A percentile compares a stretch with the other conserved stretches of the same genome.
phyloP scores from a whole-genome alignment of 2,888 invertebrate species.

The Sepiola atlantica region DNA sequence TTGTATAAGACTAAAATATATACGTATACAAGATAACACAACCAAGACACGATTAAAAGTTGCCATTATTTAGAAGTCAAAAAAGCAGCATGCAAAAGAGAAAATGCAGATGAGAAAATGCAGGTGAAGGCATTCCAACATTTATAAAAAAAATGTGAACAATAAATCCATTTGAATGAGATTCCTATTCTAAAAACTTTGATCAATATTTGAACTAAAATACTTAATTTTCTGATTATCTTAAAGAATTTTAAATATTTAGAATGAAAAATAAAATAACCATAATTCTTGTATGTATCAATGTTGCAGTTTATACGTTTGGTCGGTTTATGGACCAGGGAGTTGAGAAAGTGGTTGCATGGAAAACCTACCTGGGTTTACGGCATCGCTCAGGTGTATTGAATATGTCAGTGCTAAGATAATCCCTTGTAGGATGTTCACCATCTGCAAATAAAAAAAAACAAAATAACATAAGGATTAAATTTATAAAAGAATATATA shows the following conservation, averaged over 20 bases:
- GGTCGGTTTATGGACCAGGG: not conserved
- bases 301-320: not conserved
- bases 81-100: not conserved
- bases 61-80: not conserved
- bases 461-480: not conserved
- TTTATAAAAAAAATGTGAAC: not conserved
- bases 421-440: constrained; percentile 47
- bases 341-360: not conserved
- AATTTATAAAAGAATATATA: not conserved
- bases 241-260: not conserved
- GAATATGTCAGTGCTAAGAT: constrained; percentile 46
- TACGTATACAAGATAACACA: not conserved
- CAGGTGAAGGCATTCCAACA: not conserved
- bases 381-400: constrained; percentile 45
- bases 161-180: not conserved
- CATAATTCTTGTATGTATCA: not conserved
- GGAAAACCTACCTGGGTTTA: constrained; percentile 38
- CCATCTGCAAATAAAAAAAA: constrained; percentile 11
- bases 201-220: not conserved
- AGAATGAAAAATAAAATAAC: not conserved
- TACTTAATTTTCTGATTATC: not conserved
- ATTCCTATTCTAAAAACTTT: not conserved
- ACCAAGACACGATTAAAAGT: not conserved
- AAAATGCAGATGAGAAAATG: not conserved
- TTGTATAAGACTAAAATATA: not conserved